Evolutionary conservation across 2,888 invertebrate species (phyloP).

Genomic region (Pseudolycoriella hygida): DNA sequence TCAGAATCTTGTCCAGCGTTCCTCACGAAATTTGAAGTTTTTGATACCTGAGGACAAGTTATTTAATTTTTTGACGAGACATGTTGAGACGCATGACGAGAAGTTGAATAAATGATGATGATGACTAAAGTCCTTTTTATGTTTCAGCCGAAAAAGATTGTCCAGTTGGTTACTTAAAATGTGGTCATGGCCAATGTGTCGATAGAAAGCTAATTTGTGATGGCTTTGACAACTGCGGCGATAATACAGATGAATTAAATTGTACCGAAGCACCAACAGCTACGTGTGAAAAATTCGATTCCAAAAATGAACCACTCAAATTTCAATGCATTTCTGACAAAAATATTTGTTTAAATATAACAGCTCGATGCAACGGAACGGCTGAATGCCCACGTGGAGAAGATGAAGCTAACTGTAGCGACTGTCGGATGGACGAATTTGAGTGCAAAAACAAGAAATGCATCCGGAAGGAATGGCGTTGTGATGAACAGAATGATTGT

Average conservation of each 20-base stretch:
- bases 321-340: slow-evolving; percentile 22
- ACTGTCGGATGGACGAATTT: slow-evolving; percentile 41
- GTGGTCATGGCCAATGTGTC: slow-evolving; percentile 37
- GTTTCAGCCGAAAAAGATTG: slow-evolving; percentile 2
- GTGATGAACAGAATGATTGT: slow-evolving; percentile 48
- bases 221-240: slow-evolving; percentile 37
- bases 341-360: slow-evolving; percentile 18
- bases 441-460: slow-evolving; percentile 48
- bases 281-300: neutral
- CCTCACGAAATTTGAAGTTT: too few species aligned
- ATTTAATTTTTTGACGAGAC: too few species aligned
- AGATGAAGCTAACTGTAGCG: slow-evolving; percentile 44
- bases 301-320: slow-evolving; percentile 13
- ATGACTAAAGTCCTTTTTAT: too few species aligned
- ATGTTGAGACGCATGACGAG: too few species aligned
- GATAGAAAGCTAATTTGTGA: slow-evolving; percentile 36
- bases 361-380: slow-evolving; percentile 40
- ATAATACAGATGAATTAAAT: slow-evolving; percentile 34
- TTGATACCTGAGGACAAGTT: too few species aligned
- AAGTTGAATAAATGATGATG: too few species aligned
- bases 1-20: too few species aligned
- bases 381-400: slow-evolving; percentile 54
- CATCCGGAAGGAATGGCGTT: slow-evolving; percentile 37
- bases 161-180: slow-evolving; percentile 17
- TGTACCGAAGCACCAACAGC: slow-evolving; percentile 20